Base-by-base conservation (phyloP, 37 sponge, comb jelly and placozoan species). In the Spongilla lacustris region DNA sequence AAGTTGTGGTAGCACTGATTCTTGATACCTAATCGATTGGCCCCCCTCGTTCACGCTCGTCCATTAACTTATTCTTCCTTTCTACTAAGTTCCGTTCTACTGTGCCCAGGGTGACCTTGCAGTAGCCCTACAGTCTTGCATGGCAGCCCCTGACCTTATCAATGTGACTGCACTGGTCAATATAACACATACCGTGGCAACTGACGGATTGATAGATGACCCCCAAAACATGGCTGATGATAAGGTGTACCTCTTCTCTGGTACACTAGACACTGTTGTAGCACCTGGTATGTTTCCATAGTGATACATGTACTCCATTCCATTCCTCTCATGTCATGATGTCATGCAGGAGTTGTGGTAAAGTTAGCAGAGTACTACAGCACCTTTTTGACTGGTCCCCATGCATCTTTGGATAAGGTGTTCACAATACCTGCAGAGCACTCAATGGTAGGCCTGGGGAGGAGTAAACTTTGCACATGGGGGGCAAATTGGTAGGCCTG, bases 241-340 rank as follows among this genome's bases (percentile, higher is more conserved):
- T 67, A 68, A 46, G n/a, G 89, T 95, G 24, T 92, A 83, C 70
- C 74, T 92, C 36, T 86, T 90, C 32, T 92, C 96, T 38, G 96
- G 96, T n/a, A 77, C 85, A 33, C 31, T 30, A 23, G 96, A 95
- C 76, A 74, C 85, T 67, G 82, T 95, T 1, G 88, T 95, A 24
- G 67, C 38, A 21, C 93, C 80, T 87, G 96, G 94, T 89, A 46
- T 69, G 22, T 36, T 46, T 31, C 58, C 58, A 17, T 58, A 17
- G 58, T 58, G 58, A 58, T 58, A 17, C 11, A 58, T 46, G 26
- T 38, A 70, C 27, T 71, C 34, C 31, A 17, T 25, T 74, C 22
- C 41, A n/a, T 30, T 22, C n/a, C n/a, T n/a, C n/a, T n/a, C n/a
- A n/a, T n/a, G n/a, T n/a, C n/a, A n/a, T n/a, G n/a, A n/a, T n/a